These are phyloP conservation scores for human (Homo sapiens) DNA, from an alignment of 2,113 vertebrate genomes.

Conservation along the genomic window DNA sequence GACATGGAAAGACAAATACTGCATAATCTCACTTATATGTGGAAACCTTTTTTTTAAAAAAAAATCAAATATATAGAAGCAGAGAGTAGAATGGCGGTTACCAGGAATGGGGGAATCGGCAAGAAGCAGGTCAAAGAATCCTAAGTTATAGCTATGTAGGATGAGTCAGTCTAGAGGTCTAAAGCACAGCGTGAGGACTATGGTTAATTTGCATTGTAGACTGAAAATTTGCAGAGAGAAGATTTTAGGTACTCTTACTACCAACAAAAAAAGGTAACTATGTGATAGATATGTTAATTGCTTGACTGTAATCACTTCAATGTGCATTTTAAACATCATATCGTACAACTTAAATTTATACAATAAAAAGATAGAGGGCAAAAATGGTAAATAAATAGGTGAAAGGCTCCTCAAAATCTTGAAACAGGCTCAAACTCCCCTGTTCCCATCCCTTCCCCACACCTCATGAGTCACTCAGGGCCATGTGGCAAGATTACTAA, in stretches of 20 bases:
- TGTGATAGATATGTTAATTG: neutral
- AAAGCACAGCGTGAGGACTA: neutral
- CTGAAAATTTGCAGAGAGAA: neutral
- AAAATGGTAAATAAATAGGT: neutral
- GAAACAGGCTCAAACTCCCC: neutral
- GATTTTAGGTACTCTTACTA: neutral
- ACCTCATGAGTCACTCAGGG: neutral
- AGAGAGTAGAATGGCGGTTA: neutral
- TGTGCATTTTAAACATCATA: neutral
- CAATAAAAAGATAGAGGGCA: neutral
- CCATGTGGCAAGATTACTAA: neutral
- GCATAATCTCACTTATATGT: neutral
- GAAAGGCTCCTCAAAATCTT: neutral
- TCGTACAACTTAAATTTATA: neutral
- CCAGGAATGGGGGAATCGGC: neutral
- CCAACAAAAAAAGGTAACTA: neutral
- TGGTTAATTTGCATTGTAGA: neutral
- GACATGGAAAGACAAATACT: neutral
- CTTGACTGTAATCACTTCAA: neutral
- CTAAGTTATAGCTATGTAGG: neutral
- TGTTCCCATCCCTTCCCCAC: too few species aligned
- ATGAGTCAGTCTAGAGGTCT: neutral
- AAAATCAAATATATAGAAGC: neutral
- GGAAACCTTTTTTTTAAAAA: neutral
- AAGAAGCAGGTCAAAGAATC: neutral